phyloP scores from a whole-genome alignment of 2,113 vertebrate genomes.

The Hippocampus zosterae region DNA sequence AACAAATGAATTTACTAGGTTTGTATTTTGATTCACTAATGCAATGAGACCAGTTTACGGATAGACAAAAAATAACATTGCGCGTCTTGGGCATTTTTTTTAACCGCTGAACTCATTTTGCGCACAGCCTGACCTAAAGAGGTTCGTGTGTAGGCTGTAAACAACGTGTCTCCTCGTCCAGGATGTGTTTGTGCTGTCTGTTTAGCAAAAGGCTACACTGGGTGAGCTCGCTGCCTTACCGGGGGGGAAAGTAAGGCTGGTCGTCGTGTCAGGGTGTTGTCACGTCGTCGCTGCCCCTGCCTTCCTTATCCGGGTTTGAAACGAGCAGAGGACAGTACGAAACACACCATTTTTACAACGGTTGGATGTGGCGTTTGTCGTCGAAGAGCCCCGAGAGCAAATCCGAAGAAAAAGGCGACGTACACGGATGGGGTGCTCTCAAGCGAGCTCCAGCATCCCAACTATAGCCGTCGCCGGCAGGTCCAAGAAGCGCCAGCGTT shows the following conservation, averaged over 20 bases:
- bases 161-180: slow-evolving; percentile 19
- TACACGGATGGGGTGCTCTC: slow-evolving; percentile 25
- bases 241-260: slow-evolving; percentile 30
- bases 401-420: slow-evolving; percentile 26
- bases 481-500: slow-evolving; percentile 15
- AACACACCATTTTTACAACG: slow-evolving; percentile 54
- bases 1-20: slow-evolving; percentile 19
- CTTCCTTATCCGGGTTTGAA: slow-evolving; percentile 65
- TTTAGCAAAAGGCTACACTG: slow-evolving; percentile 18
- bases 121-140: background rate
- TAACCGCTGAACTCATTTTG: background rate
- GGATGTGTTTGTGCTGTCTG: slow-evolving; percentile 14
- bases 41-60: background rate
- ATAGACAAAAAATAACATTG: background rate
- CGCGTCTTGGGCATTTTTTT: background rate
- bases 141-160: slow-evolving; percentile 20
- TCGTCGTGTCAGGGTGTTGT: slow-evolving; percentile 53
- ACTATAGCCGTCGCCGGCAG: slow-evolving; percentile 18
- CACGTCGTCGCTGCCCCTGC: slow-evolving; percentile 49
- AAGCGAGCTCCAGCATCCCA: slow-evolving; percentile 55
- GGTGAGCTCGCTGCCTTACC: slow-evolving; percentile 45
- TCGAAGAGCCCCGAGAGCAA: background rate
- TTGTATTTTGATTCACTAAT: slow-evolving; percentile 20
- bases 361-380: slow-evolving; percentile 1
- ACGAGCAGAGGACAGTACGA: slow-evolving; percentile 42